Base-by-base conservation (phyloP, 2,888 invertebrate genomes). In the Spialia ferax region DNA sequence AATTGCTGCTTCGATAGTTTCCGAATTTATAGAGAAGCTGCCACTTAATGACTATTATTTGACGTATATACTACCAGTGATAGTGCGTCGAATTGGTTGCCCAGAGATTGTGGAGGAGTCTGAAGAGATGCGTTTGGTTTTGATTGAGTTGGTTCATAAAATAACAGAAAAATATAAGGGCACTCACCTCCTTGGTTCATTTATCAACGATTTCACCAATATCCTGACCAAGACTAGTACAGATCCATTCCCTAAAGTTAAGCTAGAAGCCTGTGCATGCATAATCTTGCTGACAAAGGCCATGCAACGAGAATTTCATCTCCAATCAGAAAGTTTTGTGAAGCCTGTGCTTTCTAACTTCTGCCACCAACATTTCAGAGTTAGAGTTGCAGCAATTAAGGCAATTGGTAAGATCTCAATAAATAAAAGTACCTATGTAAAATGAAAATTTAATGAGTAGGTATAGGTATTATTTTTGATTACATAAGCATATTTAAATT, bases 191-290 rank as follows among this genome's bases (percentile, higher is more conserved):
- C 84, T 97, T 13, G 91, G 94, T 65, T 94, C 96, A 0, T 97
- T 97, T 82, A 91, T 97, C n/a, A 96, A 96, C 76, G 97, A 98
- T 79, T 94, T 97, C 50, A 94, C 97, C 0, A 95, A 92, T 73
- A 97, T 98, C 78, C 86, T 98, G 29, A 91, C 94, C 32, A 96
- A 96, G 80, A 96, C 96, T 0, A 94, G 97, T 0, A 91, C 95
- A 0, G 98, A 99, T 88, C 95, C 96, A 26, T 98, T 95, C 88
- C 96, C 98, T 2, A 95, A 96, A 75, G 96, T 98, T 0, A 97
- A 97, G 84, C 95, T 96, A 75, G 95, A 96, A 76, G 96, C 97
- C 50, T 98, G 97, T 83, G 91, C 94, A 69, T 96, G 97, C 76
- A 95, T 97, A 52, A 95, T 96, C 1, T 84, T 94, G 61, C 77